A percentile compares a stretch with the other conserved stretches of the same genome.
phyloP scores from a whole-genome alignment of 2,797 vertebrate species.

The Picus viridis region DNA sequence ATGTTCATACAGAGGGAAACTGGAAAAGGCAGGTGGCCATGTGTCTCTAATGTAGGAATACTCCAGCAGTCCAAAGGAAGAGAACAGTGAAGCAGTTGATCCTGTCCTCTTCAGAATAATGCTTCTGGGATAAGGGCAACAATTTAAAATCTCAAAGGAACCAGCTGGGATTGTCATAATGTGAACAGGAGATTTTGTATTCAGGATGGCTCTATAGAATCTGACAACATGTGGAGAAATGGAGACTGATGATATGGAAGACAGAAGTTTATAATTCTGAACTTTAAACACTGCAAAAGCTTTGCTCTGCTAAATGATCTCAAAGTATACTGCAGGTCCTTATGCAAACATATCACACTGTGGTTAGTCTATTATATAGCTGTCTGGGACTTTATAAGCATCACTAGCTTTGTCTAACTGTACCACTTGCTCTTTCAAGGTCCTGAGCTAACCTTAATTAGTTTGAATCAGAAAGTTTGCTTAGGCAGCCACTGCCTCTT shows the following conservation, averaged over 20 bases:
- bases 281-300: background rate
- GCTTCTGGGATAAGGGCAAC: background rate
- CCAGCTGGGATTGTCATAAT: background rate
- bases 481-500: background rate
- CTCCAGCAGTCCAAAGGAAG: background rate
- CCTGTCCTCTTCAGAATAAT: background rate
- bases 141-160: background rate
- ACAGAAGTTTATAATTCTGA: background rate
- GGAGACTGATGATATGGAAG: background rate
- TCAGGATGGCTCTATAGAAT: background rate
- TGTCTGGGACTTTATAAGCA: background rate
- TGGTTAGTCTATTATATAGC: background rate
- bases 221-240: background rate
- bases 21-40: background rate
- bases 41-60: background rate
- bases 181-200: background rate
- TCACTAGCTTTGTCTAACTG: background rate
- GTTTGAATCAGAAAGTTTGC: background rate
- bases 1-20: background rate
- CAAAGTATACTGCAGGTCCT: background rate
- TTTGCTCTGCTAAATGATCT: constrained; percentile 3
- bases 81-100: background rate
- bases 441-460: background rate
- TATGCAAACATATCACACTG: background rate
- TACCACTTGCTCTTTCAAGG: background rate